Percentiles rank a stretch among this genome's conserved stretches.
Conservation (phyloP, 2,888 invertebrate species). For the Archips xylosteana region DNA sequence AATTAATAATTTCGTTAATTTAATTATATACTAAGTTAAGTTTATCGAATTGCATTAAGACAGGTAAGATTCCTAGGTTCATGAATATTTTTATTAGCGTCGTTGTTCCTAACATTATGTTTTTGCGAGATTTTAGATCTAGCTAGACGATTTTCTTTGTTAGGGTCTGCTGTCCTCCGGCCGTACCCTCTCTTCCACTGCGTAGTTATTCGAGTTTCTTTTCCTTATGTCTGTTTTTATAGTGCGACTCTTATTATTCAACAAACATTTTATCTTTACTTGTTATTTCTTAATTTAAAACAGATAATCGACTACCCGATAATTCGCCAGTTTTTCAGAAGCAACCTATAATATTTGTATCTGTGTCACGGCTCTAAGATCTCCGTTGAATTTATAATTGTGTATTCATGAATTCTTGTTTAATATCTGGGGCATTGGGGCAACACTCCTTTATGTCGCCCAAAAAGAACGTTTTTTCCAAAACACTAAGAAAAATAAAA, state of each 20-base stretch:
- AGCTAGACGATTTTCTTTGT: slow-evolving; percentile 32
- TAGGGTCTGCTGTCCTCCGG: slow-evolving; percentile 19
- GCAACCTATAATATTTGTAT: neutral
- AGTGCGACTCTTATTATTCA: neutral
- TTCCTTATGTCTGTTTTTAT: slow-evolving; percentile 13
- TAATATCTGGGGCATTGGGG: slow-evolving; percentile 20
- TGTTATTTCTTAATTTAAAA: neutral
- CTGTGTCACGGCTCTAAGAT: slow-evolving; percentile 1
- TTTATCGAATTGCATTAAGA: slow-evolving; percentile 1
- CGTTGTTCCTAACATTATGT: neutral
- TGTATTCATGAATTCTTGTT: neutral
- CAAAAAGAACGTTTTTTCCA: neutral
- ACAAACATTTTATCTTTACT: neutral
- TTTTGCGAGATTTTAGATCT: neutral
- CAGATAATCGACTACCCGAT: neutral
- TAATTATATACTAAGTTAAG: slow-evolving; percentile 23
- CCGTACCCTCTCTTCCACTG: slow-evolving; percentile 21
- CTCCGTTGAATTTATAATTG: neutral
- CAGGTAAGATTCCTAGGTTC: slow-evolving; percentile 12
- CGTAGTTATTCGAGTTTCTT: slow-evolving; percentile 24
- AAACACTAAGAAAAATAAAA: neutral
- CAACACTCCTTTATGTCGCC: neutral
- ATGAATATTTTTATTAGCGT: neutral
- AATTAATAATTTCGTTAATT: slow-evolving; percentile 12
- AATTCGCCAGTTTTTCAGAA: neutral